Evolutionary conservation across 2,113 vertebrate genomes (phyloP).

Genomic region (Mohoua ochrocephala): DNA sequence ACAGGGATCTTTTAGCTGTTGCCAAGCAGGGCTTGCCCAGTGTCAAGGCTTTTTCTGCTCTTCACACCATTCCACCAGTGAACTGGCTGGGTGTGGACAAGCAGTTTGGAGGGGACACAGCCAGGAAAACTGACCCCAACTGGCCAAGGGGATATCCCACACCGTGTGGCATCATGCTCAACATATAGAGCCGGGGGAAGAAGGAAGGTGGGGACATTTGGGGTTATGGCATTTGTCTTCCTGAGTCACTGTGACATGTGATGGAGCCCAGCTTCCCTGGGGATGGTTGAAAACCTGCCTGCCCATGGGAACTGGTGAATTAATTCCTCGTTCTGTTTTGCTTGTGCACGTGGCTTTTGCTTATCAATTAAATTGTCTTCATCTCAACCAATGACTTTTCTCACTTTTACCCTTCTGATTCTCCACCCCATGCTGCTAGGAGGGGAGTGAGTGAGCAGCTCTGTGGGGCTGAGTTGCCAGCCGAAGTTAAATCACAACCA

Average conservation of each 20-base stretch:
- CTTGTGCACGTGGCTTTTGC: not conserved
- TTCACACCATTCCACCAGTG: not conserved
- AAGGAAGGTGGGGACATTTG: not conserved
- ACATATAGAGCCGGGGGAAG: not conserved
- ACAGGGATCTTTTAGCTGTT: not conserved
- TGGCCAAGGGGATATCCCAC: not conserved
- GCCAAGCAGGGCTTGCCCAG: not conserved
- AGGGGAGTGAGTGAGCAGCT: not conserved
- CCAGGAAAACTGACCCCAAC: not conserved
- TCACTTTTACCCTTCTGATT: not conserved
- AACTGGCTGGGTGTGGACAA: not conserved
- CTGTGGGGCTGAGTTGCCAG: not conserved
- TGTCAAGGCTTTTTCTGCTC: not conserved
- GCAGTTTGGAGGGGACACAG: not conserved
- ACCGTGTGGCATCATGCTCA: not conserved
- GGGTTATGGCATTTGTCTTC: not conserved
- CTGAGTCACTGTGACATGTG: no score
- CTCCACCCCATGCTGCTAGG: not conserved
- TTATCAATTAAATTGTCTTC: not conserved
- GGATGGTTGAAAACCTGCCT: not conserved
- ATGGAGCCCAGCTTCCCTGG: not conserved
- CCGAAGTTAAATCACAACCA: not conserved
- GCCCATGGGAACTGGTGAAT: not conserved
- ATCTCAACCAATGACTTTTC: not conserved
- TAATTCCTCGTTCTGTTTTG: not conserved